Evolutionary conservation across 2,888 invertebrate genomes (phyloP), one percentile per base, ranked within the genome.

Genomic region (Aleiodes alternator): DNA sequence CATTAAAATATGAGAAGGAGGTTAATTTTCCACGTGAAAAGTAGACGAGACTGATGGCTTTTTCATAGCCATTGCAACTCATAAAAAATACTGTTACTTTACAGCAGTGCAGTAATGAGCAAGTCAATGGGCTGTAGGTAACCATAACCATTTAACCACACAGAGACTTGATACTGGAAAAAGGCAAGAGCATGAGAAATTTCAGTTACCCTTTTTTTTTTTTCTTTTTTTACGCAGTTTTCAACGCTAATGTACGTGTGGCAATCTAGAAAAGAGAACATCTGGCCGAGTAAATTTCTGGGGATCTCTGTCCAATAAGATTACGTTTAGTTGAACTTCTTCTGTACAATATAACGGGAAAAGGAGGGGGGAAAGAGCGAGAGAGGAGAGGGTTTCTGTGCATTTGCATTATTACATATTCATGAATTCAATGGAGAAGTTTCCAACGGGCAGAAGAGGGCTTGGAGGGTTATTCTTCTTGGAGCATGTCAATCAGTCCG

Each of bases 351-450:
- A 79, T 79, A 78, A 78, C 76, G 69, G 43, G 61, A 55, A 69
- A 59, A 70, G 74, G 34, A 23, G 23, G 55, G 69, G 43, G 61
- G 59, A 71, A 59, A 70, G 74, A 53, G 38, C 23, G 55, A 51
- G 50, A 14, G n/a, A 69, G 77, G 57, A 43, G 43, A 43, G 9
- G 43, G 43, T 43, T 43, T 72, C 23, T 51, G 51, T 69, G 69
- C 57, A 81, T 81, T 80, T 78, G 76, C 80, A 81, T 81, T 78
- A 78, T 81, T 81, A 78, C 80, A 81, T 81, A 81, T 81, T 81
- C 80, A 81, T 81, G 80, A 81, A 80, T 73, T 66, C 78, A 77
- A 76, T 77, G 80, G 75, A 80, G 77, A 80, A 81, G 80, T 80
- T 80, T 81, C 77, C 76, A 51, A 57, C 59, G 57, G 74, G 74